A percentile compares a stretch with the other conserved stretches of the same genome.
phyloP scores from a whole-genome alignment of 2,888 invertebrate species.

The Cordilura impudica region DNA sequence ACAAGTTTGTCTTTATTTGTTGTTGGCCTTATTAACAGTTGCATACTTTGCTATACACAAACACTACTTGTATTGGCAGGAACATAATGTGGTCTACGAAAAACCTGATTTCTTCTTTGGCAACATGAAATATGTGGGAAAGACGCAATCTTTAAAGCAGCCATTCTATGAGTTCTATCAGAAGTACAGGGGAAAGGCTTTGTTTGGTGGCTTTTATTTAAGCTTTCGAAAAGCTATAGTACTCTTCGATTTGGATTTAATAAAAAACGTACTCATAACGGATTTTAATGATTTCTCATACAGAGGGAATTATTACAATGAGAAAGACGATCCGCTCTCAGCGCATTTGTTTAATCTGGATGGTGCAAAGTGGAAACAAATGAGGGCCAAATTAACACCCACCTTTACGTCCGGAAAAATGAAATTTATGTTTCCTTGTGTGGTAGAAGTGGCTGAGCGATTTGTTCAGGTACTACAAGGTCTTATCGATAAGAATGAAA shows the following conservation, averaged over 20 bases:
- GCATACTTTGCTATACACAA: slow-evolving; percentile 50
- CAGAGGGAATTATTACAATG: slow-evolving; percentile 74
- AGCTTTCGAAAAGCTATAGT: slow-evolving; percentile 67
- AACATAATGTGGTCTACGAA: slow-evolving; percentile 67
- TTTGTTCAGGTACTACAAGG: slow-evolving; percentile 68
- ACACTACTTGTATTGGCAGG: slow-evolving; percentile 67
- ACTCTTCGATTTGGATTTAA: slow-evolving; percentile 72
- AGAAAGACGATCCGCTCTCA: slow-evolving; percentile 75
- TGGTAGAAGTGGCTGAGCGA: slow-evolving; percentile 72
- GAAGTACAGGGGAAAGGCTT: slow-evolving; percentile 68
- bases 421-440: slow-evolving; percentile 78
- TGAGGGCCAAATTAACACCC: slow-evolving; percentile 78
- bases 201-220: slow-evolving; percentile 71
- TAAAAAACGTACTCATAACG: slow-evolving; percentile 74
- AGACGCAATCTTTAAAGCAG: slow-evolving; percentile 65
- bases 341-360: slow-evolving; percentile 75
- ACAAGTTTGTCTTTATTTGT: slow-evolving; percentile 31
- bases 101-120: slow-evolving; percentile 68
- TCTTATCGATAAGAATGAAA: slow-evolving; percentile 27
- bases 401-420: slow-evolving; percentile 80
- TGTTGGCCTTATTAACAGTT: slow-evolving; percentile 42
- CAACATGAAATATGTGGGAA: slow-evolving; percentile 66
- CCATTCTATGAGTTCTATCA: slow-evolving; percentile 68
- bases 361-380: slow-evolving; percentile 78
- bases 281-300: slow-evolving; percentile 76